Conservation (phyloP, 2,113 vertebrate genomes). For the Dasypus novemcinctus region DNA sequence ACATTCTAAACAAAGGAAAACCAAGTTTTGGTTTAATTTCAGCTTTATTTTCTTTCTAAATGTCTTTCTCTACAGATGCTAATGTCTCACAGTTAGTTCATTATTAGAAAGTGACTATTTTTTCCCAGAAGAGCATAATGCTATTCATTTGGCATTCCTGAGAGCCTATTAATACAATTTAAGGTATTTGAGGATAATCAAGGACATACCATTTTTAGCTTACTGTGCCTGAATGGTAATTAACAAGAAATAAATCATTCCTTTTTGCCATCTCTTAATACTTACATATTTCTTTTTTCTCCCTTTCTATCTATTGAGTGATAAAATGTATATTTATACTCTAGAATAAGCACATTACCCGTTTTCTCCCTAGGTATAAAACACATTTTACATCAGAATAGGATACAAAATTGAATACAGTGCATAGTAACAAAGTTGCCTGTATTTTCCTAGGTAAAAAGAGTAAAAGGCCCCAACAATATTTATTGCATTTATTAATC, state of each 20-base stretch:
- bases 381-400: not conserved
- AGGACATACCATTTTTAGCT: not conserved
- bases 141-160: not conserved
- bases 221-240: not conserved
- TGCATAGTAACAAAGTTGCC: not conserved
- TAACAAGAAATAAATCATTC: conserved; percentile 3
- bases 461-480: not conserved
- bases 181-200: conserved; percentile 7
- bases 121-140: not conserved
- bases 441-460: not conserved
- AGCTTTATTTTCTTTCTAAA: conserved; percentile 48
- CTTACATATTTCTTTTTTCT: not conserved
- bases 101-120: conserved; percentile 39
- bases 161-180: conserved; percentile 19
- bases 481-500: not conserved
- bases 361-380: conserved; percentile 23
- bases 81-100: conserved; percentile 30
- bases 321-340: not conserved
- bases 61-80: conserved; percentile 16
- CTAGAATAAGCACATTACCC: not conserved
- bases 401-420: not conserved
- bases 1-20: conserved; percentile 29
- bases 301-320: not conserved
- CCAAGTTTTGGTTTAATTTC: conserved; percentile 46
- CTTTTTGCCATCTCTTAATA: not conserved